Base-by-base conservation (phyloP, 2,888 invertebrate species). In the Maniola hyperantus region DNA sequence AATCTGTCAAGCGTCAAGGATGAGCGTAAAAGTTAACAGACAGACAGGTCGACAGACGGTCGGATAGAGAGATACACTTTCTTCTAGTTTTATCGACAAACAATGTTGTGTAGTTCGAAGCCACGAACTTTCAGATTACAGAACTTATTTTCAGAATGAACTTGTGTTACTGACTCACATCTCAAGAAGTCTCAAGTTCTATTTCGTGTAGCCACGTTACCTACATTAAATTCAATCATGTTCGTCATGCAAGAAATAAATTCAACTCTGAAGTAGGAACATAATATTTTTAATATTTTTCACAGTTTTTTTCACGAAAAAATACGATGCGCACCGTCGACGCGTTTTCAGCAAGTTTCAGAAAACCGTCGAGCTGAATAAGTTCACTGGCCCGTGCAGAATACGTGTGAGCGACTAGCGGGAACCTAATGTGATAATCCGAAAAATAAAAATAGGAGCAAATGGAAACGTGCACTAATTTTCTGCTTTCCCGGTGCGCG, bases 261-360 rank as follows among this genome's bases (percentile, higher is more conserved):
- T 55, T 39, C 39, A 55, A 18, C 18, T 39, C 10, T 2, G 39
- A 36, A 34, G n/a, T n/a, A n/a, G n/a, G 13, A 18, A 0, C 55
- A 6, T 11, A 51, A 36, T 36, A 55, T 2, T 26, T 26, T 26
- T 18, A 36, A 20, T 15, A 36, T 18, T 55, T 39, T 18, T 18
- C 39, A 15, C 54, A 33, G 53, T 53, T 53, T 53, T 53, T 53
- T 53, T 53, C 39, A 36, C 18, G 18, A 55, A 10, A 39, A 55
- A 11, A 10, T 36, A 10, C 8, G 18, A 39, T 55, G 18, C 39
- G 11, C 55, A 18, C 8, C 55, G 18, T 0, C 10, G 39, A 39
- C 39, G 57, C 39, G 57, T 57, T 57, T 42, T 42, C 57, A 57
- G 57, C 39, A 57, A 57, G 57, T 57, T 57, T 42, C 57, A 39